phyloP scores from a whole-genome alignment of 2,797 vertebrate genomes.

The Danio choprae region DNA sequence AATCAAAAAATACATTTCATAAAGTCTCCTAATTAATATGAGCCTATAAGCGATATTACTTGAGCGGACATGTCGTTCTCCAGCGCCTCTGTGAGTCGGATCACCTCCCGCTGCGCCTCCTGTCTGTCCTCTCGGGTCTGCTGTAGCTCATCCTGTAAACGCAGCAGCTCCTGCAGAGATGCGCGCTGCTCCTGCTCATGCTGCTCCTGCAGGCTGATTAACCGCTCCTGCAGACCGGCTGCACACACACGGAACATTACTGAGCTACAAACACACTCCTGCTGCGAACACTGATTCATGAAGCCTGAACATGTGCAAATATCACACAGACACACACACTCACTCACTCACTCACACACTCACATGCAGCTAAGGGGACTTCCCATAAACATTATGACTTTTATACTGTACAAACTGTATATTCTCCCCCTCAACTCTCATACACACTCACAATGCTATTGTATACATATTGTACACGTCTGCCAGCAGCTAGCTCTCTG shows the following conservation, averaged over 20 bases:
- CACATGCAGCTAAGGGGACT: background rate
- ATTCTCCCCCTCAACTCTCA: too few relatives aligned
- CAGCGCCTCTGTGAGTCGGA: constrained; percentile 70
- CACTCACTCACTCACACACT: background rate
- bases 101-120: constrained; percentile 68
- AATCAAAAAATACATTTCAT: background rate
- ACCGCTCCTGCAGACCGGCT: constrained; percentile 73
- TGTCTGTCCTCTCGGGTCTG: constrained; percentile 69
- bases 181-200: constrained; percentile 73
- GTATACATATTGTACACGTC: too few relatives aligned
- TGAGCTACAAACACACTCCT: background rate
- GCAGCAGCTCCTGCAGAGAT: constrained; percentile 69
- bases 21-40: background rate
- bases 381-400: too few relatives aligned
- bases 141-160: constrained; percentile 67
- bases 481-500: too few relatives aligned
- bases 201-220: constrained; percentile 71
- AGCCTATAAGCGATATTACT: constrained; percentile 59
- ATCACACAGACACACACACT: background rate
- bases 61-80: constrained; percentile 72
- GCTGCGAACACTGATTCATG: background rate
- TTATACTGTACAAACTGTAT: too few relatives aligned
- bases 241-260: background rate
- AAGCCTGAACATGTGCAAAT: background rate
- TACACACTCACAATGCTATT: too few relatives aligned